phyloP scores from a whole-genome alignment of 2,113 vertebrate genomes.

The Vulpes ferrilata region DNA sequence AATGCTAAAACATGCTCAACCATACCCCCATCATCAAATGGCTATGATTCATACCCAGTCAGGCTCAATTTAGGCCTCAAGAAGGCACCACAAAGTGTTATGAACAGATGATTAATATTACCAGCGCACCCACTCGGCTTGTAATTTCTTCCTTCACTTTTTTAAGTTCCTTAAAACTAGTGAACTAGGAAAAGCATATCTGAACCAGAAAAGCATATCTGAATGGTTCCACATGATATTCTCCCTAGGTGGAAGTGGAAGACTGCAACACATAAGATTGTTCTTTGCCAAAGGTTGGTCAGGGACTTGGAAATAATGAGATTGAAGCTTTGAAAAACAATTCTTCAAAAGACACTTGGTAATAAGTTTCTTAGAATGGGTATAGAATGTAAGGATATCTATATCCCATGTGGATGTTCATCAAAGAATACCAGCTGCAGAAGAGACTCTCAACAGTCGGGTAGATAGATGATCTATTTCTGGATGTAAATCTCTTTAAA shows the following conservation, averaged over 20 bases:
- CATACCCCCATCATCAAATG: not conserved
- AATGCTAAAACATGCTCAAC: not conserved
- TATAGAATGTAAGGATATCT: not conserved
- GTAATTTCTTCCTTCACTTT: not conserved
- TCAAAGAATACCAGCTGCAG: not conserved
- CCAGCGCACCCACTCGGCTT: rapidly evolving
- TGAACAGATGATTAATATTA: not conserved
- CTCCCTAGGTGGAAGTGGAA: not conserved
- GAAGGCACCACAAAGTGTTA: too few species aligned
- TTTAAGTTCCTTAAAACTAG: not conserved
- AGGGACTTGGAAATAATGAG: not conserved
- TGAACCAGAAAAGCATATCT: not conserved
- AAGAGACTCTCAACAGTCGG: not conserved
- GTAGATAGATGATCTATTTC: not conserved
- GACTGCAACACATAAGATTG: not conserved
- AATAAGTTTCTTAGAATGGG: not conserved
- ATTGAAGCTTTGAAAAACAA: not conserved
- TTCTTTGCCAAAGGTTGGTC: not conserved
- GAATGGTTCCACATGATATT: not conserved
- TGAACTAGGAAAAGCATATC: not conserved
- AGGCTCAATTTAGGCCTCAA: not conserved
- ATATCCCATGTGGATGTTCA: not conserved
- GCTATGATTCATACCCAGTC: rapidly evolving
- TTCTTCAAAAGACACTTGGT: not conserved
- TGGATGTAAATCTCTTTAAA: not conserved